Conservation (phyloP, 2,888 invertebrate genomes). For the Campoplex capitator region DNA sequence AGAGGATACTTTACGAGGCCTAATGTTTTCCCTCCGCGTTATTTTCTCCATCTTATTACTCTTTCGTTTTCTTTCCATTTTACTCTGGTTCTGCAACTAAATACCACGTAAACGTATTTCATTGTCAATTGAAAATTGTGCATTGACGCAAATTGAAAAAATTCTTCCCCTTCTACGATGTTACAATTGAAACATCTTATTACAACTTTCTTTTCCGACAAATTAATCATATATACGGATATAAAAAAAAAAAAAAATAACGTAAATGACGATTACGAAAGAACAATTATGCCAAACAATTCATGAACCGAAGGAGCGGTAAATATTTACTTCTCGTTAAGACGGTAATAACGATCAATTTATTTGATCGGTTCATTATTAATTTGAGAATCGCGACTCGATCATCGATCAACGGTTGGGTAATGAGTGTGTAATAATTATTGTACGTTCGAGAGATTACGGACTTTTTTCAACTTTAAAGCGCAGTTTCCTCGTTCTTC, state of each 20-base stretch:
- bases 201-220: slow-evolving; percentile 6
- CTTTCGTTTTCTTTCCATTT: slow-evolving; percentile 1
- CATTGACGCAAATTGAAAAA: not conserved
- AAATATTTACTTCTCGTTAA: slow-evolving; percentile 8
- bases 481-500: not conserved
- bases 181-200: not conserved
- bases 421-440: not conserved
- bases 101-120: not conserved
- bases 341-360: not conserved
- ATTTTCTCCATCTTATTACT: slow-evolving; percentile 23
- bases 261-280: not conserved
- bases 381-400: not conserved
- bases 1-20: slow-evolving; percentile 69
- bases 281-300: not conserved
- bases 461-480: not conserved
- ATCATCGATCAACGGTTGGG: slow-evolving; percentile 2
- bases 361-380: slow-evolving; percentile 11
- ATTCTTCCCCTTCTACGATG: not conserved
- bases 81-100: not conserved
- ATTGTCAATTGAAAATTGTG: not conserved
- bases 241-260: not conserved
- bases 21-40: slow-evolving; percentile 44
- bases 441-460: not conserved
- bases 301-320: not conserved
- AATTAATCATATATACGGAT: not conserved